A percentile compares a stretch with the other conserved stretches of the same genome.
Conservation (phyloP, 2,888 invertebrate species). For the Spodoptera exigua region DNA sequence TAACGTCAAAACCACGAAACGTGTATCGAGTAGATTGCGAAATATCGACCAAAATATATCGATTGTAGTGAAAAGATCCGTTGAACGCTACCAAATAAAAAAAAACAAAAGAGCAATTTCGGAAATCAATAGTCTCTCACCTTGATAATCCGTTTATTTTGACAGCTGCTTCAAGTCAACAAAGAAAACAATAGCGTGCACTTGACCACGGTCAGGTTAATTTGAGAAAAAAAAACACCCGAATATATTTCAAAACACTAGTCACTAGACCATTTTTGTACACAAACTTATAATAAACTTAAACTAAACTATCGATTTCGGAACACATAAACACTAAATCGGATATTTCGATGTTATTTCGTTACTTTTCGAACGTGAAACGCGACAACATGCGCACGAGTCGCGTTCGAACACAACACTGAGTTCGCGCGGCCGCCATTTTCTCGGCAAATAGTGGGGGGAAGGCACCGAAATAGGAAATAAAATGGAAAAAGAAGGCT, state of each 20-base stretch:
- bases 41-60: conserved; percentile 22
- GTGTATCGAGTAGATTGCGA: conserved; percentile 28
- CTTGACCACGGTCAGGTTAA: conserved; percentile 39
- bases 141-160: conserved; percentile 82
- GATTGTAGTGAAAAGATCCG: conserved; percentile 17
- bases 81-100: conserved; percentile 19
- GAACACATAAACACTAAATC: conserved; percentile 59
- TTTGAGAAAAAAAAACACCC: conserved; percentile 9
- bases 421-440: conserved; percentile 77
- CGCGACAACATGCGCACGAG: conserved; percentile 76
- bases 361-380: conserved; percentile 58
- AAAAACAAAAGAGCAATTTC: conserved; percentile 63
- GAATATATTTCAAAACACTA: conserved; percentile 22
- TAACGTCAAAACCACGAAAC: conserved; percentile 35
- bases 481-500: conserved; percentile 78
- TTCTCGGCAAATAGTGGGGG: conserved; percentile 81
- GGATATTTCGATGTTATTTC: conserved; percentile 60
- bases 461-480: conserved; percentile 78
- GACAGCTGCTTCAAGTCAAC: conserved; percentile 80
- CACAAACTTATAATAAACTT: conserved; percentile 37
- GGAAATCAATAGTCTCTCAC: conserved; percentile 76
- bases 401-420: conserved; percentile 80
- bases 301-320: conserved; percentile 37
- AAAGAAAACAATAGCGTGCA: conserved; percentile 71
- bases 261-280: conserved; percentile 23